phyloP scores from a whole-genome alignment of 2,113 vertebrate species.

The Chloropsis cyanopogon region DNA sequence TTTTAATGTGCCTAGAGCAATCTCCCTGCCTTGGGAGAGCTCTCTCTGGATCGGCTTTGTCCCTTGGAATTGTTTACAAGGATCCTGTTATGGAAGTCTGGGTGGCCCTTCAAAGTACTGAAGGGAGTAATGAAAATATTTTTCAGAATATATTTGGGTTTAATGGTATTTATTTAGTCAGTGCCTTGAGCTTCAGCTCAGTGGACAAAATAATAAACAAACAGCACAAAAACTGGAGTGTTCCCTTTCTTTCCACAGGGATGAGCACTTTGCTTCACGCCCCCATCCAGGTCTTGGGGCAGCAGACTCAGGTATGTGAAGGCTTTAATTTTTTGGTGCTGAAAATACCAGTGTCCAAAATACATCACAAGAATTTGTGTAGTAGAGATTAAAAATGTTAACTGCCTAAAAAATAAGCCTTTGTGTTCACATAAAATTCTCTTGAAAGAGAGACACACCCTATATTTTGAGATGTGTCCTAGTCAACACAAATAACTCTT shows the following conservation, averaged over 20 bases:
- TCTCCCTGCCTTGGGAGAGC: neutral
- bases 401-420: neutral
- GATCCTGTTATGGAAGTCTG: neutral
- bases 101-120: accelerated
- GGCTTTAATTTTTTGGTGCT: neutral
- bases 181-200: neutral
- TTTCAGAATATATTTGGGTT: neutral
- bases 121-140: neutral
- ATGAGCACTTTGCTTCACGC: conserved; percentile 80
- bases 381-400: neutral
- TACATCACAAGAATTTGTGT: neutral
- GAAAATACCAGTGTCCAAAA: neutral
- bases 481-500: neutral
- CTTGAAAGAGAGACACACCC: neutral
- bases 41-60: neutral
- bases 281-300: conserved; percentile 71
- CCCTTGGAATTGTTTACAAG: neutral
- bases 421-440: neutral
- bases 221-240: neutral
- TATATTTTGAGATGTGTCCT: neutral
- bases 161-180: neutral
- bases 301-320: conserved; percentile 71
- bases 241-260: conserved; percentile 58
- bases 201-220: neutral
- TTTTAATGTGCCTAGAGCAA: neutral